A percentile compares a stretch with the other conserved stretches of the same genome.
Evolutionary conservation across 2,113 vertebrate species (phyloP).

Genomic region (Empidonax traillii): DNA sequence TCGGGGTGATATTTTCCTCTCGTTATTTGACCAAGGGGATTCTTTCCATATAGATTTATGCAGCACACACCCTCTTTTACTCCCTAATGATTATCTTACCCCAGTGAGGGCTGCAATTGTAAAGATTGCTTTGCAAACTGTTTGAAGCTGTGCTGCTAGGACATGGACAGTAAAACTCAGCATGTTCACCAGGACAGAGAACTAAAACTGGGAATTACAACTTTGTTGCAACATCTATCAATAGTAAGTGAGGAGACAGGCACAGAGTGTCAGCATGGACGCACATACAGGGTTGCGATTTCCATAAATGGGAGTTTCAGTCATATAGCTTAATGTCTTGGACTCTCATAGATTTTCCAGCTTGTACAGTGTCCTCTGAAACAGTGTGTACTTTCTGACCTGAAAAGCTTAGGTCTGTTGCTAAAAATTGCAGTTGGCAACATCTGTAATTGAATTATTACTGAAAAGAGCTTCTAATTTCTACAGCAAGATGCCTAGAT

Average conservation of each 20-base stretch:
- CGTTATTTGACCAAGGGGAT: background rate
- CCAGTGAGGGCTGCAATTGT: background rate
- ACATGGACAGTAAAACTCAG: background rate
- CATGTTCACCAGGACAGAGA: background rate
- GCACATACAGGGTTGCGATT: background rate
- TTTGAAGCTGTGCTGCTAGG: background rate
- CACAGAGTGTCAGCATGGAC: background rate
- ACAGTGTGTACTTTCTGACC: background rate
- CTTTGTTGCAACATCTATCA: accelerated
- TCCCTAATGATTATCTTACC: background rate
- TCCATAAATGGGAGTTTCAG: background rate
- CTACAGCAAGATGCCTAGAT: background rate
- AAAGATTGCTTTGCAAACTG: background rate
- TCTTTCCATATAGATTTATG: background rate
- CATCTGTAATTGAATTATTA: background rate
- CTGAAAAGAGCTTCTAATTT: background rate
- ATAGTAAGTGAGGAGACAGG: background rate
- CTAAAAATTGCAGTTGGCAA: background rate
- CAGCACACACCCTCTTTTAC: background rate
- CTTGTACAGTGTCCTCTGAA: background rate
- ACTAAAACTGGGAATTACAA: background rate
- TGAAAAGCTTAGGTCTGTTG: background rate
- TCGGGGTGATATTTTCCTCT: background rate
- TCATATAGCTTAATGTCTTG: background rate
- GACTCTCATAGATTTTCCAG: background rate